Base-by-base conservation (phyloP, 2,797 vertebrate species). In the Scolopax rusticola region DNA sequence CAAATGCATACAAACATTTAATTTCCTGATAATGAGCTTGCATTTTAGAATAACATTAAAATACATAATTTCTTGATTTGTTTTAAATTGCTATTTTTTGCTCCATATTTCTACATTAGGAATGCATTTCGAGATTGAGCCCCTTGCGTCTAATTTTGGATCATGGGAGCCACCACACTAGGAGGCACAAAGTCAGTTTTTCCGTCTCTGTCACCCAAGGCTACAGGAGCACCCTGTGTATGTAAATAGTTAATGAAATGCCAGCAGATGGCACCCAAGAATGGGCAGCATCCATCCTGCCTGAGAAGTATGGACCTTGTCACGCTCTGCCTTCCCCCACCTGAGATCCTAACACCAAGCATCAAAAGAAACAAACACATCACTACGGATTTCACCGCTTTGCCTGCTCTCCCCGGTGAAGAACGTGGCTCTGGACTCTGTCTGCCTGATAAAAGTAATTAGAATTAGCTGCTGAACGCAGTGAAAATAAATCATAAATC, bases 241-340 rank as follows among this genome's bases (percentile, higher is more conserved):
- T 25, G 48, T 25, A 89, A 90, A 82, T 60, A 71, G 74, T 92
- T 95, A 94, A 94, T 83, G 70, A 50, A 90, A 82, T 87, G 41
- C 90, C 96, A 85, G 92, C 60, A 94, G 95, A 71, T 95, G 95
- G 90, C 95, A 97, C 95, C 90, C 86, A 77, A 89, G 90, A 96
- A 93, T 89, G 53, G 4, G 1, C 3, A 64, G 68, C 84, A 48
- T 38, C 56, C 51, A 53, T 80, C n/a, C 25, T 24, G 9, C 19
- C 38, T 41, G 36, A 28, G 38, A 79, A 61, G 56, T 1, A 54
- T 36, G 27, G 77, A 64, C 25, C 32, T 89, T 45, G 17, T 9
- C 10, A 13, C 36, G 36, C 20, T 78, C 19, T 21, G 36, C 63
- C 40, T 64, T 27, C 28, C 80, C 80, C 38, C n/a, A 28, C 23